phyloP scores from a whole-genome alignment of 2,113 vertebrate genomes.

The Oreamnos americanus region DNA sequence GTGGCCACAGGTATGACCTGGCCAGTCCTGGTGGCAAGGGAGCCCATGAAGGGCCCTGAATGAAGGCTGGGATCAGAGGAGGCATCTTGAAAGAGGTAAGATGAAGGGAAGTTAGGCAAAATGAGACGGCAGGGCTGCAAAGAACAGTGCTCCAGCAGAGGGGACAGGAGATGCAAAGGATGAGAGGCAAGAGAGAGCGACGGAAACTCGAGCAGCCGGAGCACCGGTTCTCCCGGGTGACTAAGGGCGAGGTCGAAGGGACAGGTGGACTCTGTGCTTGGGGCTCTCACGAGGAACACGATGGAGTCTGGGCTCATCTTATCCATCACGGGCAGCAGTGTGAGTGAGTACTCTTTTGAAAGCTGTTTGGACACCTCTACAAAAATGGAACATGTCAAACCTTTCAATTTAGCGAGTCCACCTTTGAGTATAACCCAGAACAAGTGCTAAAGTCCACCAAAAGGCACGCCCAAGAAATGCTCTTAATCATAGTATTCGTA shows the following conservation, averaged over 20 bases:
- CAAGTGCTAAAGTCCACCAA: neutral
- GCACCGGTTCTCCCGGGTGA: neutral
- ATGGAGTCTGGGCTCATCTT: neutral
- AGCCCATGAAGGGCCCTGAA: neutral
- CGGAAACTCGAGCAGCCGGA: neutral
- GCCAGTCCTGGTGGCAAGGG: neutral
- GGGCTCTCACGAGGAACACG: neutral
- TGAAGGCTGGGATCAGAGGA: neutral
- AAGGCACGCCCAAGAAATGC: neutral
- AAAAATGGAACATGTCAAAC: neutral
- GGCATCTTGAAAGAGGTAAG: neutral
- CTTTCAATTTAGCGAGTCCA: neutral
- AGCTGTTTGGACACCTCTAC: neutral
- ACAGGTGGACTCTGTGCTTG: neutral
- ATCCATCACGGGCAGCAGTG: rapidly evolving
- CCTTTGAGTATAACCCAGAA: neutral
- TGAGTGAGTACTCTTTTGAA: neutral
- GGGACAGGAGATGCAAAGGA: neutral
- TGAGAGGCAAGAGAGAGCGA: neutral
- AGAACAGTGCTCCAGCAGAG: neutral
- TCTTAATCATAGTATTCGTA: neutral
- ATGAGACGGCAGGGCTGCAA: neutral
- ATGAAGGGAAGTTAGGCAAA: neutral
- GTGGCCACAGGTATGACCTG: neutral
- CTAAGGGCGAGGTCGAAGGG: rapidly evolving